Evolutionary conservation across 1,140 invertebrate genomes (phyloP), one percentile per base, ranked within the genome.

Genomic region (Drosophila navojoa): DNA sequence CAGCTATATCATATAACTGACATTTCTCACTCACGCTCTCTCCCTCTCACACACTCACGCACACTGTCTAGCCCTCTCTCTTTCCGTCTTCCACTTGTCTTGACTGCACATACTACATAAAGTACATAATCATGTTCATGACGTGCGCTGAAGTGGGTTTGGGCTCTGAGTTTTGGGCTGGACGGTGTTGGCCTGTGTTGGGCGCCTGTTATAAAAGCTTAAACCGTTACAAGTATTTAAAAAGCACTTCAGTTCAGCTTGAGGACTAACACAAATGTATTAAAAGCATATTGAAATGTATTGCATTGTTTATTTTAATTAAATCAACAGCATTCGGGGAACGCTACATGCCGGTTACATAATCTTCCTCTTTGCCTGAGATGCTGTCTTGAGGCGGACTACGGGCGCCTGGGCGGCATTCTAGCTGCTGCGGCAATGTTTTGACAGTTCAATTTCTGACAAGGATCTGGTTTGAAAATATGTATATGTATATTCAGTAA

Each of bases 111-210:
- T 87, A 87, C 79, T 87, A 87, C 79, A 86, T 86, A 86, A 86
- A 86, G 82, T 86, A 81, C 82, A 87, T 87, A 86, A 86, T 86
- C 82, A 81, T 86, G 82, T 86, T 86, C 82, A 86, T 86, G 82
- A 86, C 82, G 82, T 86, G 82, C 71, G 66, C 71, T 87, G 64
- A 87, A 87, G 82, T 87, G 78, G 82, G 55, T 32, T 27, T 29
- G 13, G 11, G 52, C 40, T 38, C 16, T 19, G 54, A 52, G 35
- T 62, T 13, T 47, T n/a, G 29, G 35, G 9, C 15, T n/a, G 47
- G 42, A 54, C 29, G 42, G 49, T 9, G 49, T 15, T 40, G 27
- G 60, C 4, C 52, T 40, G 25, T 42, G 25, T 55, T 54, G 32
- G 54, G 63, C 47, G 59, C 61, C 57, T 81, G 79, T 58, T 66